Conservation (phyloP, 2,797 vertebrate genomes). For the Acipenser oxyrinchus region DNA sequence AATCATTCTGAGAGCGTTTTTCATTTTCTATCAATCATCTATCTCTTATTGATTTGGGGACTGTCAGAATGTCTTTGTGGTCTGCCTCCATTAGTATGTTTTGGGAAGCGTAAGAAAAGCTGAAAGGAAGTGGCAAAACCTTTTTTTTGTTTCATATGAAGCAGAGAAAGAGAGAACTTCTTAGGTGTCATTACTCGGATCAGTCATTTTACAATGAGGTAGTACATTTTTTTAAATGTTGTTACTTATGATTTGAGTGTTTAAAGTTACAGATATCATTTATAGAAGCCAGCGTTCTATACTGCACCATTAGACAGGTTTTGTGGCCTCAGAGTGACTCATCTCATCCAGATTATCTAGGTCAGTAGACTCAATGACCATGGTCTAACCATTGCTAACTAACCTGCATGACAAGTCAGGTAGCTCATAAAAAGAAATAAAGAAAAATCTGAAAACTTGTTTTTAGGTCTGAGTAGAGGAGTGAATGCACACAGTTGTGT, state of each 20-base stretch:
- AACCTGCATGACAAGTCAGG: no score
- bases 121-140: background rate
- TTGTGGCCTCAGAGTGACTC: no score
- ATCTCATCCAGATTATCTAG: no score
- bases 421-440: no score
- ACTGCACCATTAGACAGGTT: background rate
- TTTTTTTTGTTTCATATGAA: background rate
- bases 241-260: background rate
- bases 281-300: background rate
- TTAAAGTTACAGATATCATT: background rate
- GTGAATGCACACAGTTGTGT: no score
- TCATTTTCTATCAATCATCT: conserved; percentile 22
- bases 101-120: conserved; percentile 3
- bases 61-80: no score
- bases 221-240: background rate
- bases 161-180: background rate
- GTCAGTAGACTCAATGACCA: no score
- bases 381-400: no score
- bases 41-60: conserved; percentile 4
- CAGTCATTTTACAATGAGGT: background rate
- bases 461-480: no score
- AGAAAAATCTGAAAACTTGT: no score
- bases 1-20: conserved; percentile 12
- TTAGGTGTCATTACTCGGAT: background rate
- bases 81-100: background rate